Percentiles rank a stretch among this genome's conserved stretches.
Conservation (phyloP, 1,140 invertebrate genomes). For the Drosophila murphyi region DNA sequence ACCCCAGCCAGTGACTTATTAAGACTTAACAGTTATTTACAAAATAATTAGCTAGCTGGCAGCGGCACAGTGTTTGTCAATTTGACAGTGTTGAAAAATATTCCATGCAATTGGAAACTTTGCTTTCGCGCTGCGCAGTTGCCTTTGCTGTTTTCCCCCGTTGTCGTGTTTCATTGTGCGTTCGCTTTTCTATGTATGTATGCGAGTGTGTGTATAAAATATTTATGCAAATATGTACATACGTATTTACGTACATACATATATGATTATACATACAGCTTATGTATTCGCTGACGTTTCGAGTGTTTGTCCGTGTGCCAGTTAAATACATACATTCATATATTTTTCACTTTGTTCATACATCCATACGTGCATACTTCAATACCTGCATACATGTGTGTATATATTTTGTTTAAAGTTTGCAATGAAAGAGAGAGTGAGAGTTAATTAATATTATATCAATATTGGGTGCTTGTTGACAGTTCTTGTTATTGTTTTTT, state of each 20-base stretch:
- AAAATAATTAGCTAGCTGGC: slow-evolving; percentile 44
- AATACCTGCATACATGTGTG: slow-evolving; percentile 10
- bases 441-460: slow-evolving; percentile 24
- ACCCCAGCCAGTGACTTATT: slow-evolving; percentile 8
- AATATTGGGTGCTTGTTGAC: neutral
- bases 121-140: slow-evolving; percentile 55
- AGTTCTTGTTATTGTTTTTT: neutral
- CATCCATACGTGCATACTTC: neutral
- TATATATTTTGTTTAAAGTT: slow-evolving; percentile 35
- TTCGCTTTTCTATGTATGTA: neutral
- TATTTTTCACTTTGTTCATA: slow-evolving; percentile 22
- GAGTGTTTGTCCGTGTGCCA: slow-evolving; percentile 5
- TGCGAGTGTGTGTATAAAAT: neutral
- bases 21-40: slow-evolving; percentile 32
- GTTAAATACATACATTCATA: slow-evolving; percentile 20
- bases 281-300: slow-evolving; percentile 25
- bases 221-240: neutral
- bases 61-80: slow-evolving; percentile 26
- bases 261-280: slow-evolving; percentile 12
- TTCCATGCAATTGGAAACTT: slow-evolving; percentile 45
- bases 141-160: slow-evolving; percentile 46
- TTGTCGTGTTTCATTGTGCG: slow-evolving; percentile 32
- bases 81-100: slow-evolving; percentile 49
- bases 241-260: neutral
- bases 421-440: slow-evolving; percentile 43